phyloP scores from a whole-genome alignment of 1,140 invertebrate genomes.

The Aphaenogaster floridana region DNA sequence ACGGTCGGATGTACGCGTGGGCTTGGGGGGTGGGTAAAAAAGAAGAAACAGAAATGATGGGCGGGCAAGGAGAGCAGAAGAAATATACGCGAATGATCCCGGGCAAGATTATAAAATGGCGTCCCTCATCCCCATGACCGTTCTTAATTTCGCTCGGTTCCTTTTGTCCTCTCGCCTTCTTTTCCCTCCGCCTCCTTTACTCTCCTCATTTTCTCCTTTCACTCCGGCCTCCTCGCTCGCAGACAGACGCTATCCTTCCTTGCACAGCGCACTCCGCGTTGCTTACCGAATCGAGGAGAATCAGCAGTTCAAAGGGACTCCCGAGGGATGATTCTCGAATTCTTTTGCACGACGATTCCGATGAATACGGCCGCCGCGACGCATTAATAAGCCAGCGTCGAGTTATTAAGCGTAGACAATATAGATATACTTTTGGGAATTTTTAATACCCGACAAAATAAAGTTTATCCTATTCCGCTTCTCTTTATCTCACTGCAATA shows the following conservation, averaged over 20 bases:
- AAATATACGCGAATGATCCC: slow-evolving; percentile 75
- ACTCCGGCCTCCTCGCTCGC: slow-evolving; percentile 44
- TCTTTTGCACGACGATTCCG: slow-evolving; percentile 69
- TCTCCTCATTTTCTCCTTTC: slow-evolving; percentile 5
- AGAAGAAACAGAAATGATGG: slow-evolving; percentile 62
- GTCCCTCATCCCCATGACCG: slow-evolving; percentile 71
- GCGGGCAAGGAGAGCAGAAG: slow-evolving; percentile 62
- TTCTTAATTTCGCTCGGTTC: slow-evolving; percentile 75
- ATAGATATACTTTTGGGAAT: background rate
- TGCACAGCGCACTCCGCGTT: slow-evolving; percentile 55
- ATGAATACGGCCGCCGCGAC: slow-evolving; percentile 62
- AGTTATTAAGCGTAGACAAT: slow-evolving; percentile 41
- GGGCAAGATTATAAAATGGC: slow-evolving; percentile 80
- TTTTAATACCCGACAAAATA: background rate
- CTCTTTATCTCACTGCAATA: background rate
- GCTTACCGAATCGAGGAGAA: slow-evolving; percentile 67
- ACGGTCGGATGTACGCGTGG: slow-evolving; percentile 25
- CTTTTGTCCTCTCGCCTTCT: slow-evolving; percentile 68
- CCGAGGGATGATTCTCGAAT: slow-evolving; percentile 56
- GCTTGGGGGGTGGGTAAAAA: slow-evolving; percentile 31
- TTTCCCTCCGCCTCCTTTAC: background rate
- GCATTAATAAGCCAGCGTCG: slow-evolving; percentile 15
- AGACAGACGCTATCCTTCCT: slow-evolving; percentile 57
- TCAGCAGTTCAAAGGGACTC: slow-evolving; percentile 65
- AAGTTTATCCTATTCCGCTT: background rate